Percentiles rank a stretch among this genome's conserved stretches.
These are phyloP conservation scores for Drosophila seclusa DNA, from an alignment of 2,888 invertebrate species.

Conservation along the genomic window DNA sequence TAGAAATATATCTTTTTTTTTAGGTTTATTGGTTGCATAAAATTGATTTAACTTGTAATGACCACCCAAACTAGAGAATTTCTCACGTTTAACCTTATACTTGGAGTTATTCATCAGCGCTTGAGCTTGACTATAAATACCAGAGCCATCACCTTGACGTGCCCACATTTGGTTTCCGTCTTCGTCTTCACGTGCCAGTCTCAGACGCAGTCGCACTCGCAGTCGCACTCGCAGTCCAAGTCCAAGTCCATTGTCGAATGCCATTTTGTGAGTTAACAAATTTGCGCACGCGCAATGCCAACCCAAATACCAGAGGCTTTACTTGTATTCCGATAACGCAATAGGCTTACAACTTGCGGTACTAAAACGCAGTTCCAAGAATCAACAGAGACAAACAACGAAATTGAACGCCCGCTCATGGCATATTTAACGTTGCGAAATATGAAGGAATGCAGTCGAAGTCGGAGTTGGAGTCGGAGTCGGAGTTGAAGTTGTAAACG, in stretches of 20 bases:
- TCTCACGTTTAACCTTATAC: constrained; percentile 41
- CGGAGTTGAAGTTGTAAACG: constrained; percentile 8
- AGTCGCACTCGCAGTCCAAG: constrained; percentile 3
- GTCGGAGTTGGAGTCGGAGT: constrained; percentile 10
- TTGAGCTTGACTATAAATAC: constrained; percentile 44
- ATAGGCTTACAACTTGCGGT: constrained; percentile 56
- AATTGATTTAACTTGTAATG: background rate
- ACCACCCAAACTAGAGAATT: constrained; percentile 35
- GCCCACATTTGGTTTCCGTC: constrained; percentile 50
- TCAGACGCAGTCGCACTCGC: background rate
- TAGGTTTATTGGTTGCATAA: background rate
- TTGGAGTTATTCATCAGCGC: background rate
- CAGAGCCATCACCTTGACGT: constrained; percentile 51
- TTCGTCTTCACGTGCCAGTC: constrained; percentile 15
- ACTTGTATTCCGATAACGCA: constrained; percentile 35
- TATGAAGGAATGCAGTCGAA: constrained; percentile 73
- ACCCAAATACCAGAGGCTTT: constrained; percentile 70
- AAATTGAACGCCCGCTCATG: constrained; percentile 49
- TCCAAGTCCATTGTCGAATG: constrained; percentile 41
- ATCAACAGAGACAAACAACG: constrained; percentile 44
- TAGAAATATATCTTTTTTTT: background rate
- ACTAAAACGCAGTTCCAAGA: constrained; percentile 66
- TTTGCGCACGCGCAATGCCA: constrained; percentile 74
- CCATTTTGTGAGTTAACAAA: constrained; percentile 50
- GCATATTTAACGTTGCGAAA: constrained; percentile 72